Conservation (phyloP, 2,113 vertebrate genomes). For the Perognathus longimembris region DNA sequence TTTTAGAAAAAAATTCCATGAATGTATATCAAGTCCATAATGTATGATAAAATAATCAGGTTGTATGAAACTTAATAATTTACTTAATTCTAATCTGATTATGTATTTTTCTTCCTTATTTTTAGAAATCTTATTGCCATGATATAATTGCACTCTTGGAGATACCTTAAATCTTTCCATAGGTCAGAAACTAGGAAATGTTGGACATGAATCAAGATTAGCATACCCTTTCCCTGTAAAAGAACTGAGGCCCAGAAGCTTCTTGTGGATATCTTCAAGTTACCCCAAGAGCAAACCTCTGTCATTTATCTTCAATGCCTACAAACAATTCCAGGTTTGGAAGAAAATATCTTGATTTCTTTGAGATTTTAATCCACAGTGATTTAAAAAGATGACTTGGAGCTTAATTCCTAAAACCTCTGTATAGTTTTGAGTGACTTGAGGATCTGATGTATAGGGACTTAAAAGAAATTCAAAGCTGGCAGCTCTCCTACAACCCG, state of each 20-base stretch:
- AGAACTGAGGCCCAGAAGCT: background rate
- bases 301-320: background rate
- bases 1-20: background rate
- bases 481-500: background rate
- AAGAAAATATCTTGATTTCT: background rate
- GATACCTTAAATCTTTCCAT: background rate
- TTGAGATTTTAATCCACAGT: background rate
- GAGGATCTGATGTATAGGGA: constrained; percentile 19
- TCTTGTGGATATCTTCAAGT: background rate
- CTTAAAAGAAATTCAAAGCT: constrained; percentile 51
- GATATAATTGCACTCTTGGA: background rate
- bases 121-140: background rate
- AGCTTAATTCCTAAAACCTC: constrained; percentile 31
- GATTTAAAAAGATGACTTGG: constrained; percentile 28
- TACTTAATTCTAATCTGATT: background rate
- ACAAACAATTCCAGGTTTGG: constrained; percentile 10
- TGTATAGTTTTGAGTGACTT: background rate
- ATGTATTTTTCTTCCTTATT: background rate
- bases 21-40: background rate
- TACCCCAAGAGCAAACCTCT: background rate
- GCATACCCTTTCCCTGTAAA: background rate
- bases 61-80: background rate
- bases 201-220: background rate
- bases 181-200: background rate
- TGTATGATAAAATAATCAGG: background rate